Base-by-base conservation (phyloP, 1,140 invertebrate species). In the Halyomorpha halys region DNA sequence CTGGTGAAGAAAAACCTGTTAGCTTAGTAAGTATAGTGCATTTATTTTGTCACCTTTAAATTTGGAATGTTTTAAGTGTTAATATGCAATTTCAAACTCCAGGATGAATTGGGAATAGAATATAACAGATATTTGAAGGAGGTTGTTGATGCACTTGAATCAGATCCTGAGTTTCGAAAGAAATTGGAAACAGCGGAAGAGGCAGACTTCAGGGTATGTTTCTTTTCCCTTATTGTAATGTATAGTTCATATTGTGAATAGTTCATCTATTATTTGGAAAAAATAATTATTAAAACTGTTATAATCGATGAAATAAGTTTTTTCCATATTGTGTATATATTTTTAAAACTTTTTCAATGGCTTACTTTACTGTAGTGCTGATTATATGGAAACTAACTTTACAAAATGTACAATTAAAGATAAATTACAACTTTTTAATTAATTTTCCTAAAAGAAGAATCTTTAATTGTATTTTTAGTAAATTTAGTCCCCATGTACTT, bases 111-210 rank as follows among this genome's bases (percentile, higher is more conserved):
- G 49, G 72, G 76, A 63, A 74, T 87, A 67, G 89, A 94, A 72
- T 96, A 96, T 75, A 85, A 90, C 64, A 78, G 88, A 21, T 96
- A 96, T 73, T 76, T 95, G 19, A 83, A 84, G 69, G 89, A 96
- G 77, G 89, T 96, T 0, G 86, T 94, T 0, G 80, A 89, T 70
- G 82, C 85, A 0, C 73, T 95, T 9, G 91, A 94, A 77, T 86
- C 82, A 68, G 91, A 96, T 76, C 81, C 83, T 1, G 82, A 87
- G 11, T 95, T 96, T 71, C 81, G 84, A 23, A 78, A 84, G 60
- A 89, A 91, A 72, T 74, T 95, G 25, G 85, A 92, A 71, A 87
- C 87, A 70, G 89, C 89, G 6, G 77, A 85, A 23, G 83, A 88
- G 73, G 82, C 81, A 1, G 88, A 94, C 74, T 90, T 94, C 66